A percentile compares a stretch with the other conserved stretches of the same genome.
Conservation (phyloP, 2,888 invertebrate species). For the Pinctada fucata region DNA sequence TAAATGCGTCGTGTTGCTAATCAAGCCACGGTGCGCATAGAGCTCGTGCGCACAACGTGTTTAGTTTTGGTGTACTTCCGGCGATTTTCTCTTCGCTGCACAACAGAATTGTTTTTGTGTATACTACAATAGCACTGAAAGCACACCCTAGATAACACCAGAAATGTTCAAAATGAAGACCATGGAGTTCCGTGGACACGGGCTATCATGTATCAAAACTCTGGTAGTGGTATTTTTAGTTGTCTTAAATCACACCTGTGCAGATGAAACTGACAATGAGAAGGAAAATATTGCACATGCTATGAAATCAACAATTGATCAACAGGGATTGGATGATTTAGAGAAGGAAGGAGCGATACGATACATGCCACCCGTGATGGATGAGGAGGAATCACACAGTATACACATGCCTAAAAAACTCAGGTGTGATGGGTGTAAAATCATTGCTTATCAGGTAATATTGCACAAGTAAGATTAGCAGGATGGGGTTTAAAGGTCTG, state of each 20-base stretch:
- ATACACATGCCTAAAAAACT: slow-evolving; percentile 71
- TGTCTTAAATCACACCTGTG: neutral
- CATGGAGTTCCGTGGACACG: neutral
- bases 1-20: neutral
- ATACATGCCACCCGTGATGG: slow-evolving; percentile 66
- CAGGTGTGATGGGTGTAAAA: slow-evolving; percentile 75
- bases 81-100: neutral
- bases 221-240: neutral
- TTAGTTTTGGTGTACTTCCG: neutral
- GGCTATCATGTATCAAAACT: neutral
- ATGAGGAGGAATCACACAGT: slow-evolving; percentile 74
- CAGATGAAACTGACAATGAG: neutral
- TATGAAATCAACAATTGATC: neutral
- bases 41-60: neutral
- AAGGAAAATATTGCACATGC: neutral
- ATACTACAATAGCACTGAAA: neutral
- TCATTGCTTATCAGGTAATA: slow-evolving; percentile 71
- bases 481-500: neutral
- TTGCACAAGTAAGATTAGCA: slow-evolving; percentile 34
- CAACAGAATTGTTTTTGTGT: neutral
- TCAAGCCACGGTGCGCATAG: neutral
- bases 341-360: slow-evolving; percentile 56
- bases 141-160: no score
- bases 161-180: neutral
- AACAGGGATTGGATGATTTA: neutral